phyloP scores from a whole-genome alignment of 2,797 vertebrate genomes.

The Cheirogaleus major region DNA sequence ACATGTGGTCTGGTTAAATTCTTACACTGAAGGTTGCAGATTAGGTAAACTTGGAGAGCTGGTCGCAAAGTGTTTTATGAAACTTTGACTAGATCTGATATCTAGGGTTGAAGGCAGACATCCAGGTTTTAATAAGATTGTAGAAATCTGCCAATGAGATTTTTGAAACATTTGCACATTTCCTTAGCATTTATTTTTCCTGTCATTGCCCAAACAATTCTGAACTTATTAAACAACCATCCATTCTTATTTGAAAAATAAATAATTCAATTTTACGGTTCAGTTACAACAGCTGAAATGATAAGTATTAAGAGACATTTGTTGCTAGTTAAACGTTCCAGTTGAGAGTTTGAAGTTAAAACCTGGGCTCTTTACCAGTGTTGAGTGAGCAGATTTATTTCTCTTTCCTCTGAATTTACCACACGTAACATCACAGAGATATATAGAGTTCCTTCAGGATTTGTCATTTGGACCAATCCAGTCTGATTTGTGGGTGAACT shows the following conservation, averaged over 20 bases:
- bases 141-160: conserved; percentile 68
- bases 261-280: conserved; percentile 73
- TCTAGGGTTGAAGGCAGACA: conserved; percentile 50
- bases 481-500: not conserved
- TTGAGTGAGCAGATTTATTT: conserved; percentile 31
- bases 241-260: conserved; percentile 71
- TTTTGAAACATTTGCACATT: conserved; percentile 66
- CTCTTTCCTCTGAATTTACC: conserved; percentile 18
- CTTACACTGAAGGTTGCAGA: not conserved
- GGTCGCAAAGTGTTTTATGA: conserved; percentile 7
- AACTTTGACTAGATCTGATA: conserved; percentile 55
- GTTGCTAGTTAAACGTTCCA: conserved; percentile 59
- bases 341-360: conserved; percentile 37
- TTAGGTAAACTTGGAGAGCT: conserved; percentile 54
- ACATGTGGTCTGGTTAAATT: conserved; percentile 26
- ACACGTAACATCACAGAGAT: not conserved
- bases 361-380: not conserved
- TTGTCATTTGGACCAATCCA: not conserved
- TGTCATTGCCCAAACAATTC: conserved; percentile 65
- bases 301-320: conserved; percentile 62
- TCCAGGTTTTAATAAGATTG: conserved; percentile 70
- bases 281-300: conserved; percentile 66
- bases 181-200: conserved; percentile 70
- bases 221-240: conserved; percentile 64
- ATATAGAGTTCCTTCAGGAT: not conserved